Conservation (phyloP, 2,113 vertebrate genomes). For the Chamaea fasciata region DNA sequence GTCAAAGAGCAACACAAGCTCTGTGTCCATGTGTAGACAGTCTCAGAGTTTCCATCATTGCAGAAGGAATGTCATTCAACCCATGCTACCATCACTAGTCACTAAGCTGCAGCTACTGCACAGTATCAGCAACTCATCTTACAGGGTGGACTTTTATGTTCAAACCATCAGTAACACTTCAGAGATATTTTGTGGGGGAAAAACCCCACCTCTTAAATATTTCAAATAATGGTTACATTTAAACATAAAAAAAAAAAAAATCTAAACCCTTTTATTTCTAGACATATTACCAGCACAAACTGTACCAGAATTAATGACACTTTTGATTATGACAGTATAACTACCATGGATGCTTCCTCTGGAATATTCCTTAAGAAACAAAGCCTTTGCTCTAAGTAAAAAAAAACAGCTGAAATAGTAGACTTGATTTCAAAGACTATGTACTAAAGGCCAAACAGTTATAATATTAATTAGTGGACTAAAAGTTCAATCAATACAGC, state of each 20-base stretch:
- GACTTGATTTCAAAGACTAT: neutral
- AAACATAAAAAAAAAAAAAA: neutral
- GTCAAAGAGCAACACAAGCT: neutral
- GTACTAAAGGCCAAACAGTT: neutral
- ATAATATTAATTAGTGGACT: neutral
- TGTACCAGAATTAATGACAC: neutral
- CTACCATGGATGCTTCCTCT: neutral
- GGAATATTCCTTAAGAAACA: neutral
- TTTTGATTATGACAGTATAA: neutral
- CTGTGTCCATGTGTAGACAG: neutral
- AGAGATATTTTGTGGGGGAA: neutral
- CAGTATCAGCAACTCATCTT: neutral
- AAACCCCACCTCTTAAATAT: neutral
- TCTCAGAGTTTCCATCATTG: neutral
- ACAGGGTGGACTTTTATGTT: neutral
- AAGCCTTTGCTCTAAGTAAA: neutral
- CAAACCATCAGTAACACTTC: neutral
- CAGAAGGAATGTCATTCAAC: neutral
- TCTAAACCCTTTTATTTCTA: neutral
- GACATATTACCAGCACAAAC: neutral
- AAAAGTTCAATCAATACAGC: neutral
- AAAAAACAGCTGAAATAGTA: neutral
- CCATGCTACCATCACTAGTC: rapidly evolving
- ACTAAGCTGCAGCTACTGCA: neutral
- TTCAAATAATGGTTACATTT: neutral